These are phyloP conservation scores for Tetranychus piercei DNA, from an alignment of 2,888 invertebrate species.

Conservation along the genomic window DNA sequence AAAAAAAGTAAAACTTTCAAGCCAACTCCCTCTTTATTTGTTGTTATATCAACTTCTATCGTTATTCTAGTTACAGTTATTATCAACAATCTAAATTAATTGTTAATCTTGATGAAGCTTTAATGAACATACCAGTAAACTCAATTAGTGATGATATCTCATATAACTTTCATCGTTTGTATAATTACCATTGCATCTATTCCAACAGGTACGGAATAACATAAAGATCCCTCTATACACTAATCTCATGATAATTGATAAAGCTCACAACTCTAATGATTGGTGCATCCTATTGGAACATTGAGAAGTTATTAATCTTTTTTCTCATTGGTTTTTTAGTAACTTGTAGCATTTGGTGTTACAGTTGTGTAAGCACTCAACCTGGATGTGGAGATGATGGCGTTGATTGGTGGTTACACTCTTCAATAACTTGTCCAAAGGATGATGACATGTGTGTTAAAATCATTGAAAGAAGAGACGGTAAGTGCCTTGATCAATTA, in stretches of 20 bases:
- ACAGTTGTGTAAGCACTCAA: constrained; percentile 67
- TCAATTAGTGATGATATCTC: neutral
- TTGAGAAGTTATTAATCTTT: neutral
- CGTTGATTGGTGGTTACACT: constrained; percentile 61
- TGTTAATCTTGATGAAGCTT: neutral
- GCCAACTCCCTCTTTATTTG: neutral
- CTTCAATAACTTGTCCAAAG: constrained; percentile 63
- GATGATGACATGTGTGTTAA: constrained; percentile 71
- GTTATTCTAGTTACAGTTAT: neutral
- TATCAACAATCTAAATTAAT: neutral
- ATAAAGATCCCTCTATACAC: too few species aligned
- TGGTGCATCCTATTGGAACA: neutral
- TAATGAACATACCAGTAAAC: neutral
- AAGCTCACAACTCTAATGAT: too few species aligned
- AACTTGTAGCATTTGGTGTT: constrained; percentile 48
- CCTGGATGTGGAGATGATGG: constrained; percentile 60
- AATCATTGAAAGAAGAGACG: constrained; percentile 63
- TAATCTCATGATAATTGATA: too few species aligned
- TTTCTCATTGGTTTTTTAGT: neutral
- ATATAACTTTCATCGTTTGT: neutral
- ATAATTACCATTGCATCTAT: neutral
- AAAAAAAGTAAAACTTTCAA: neutral
- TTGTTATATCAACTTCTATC: too few species aligned
- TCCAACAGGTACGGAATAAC: neutral
- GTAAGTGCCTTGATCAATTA: constrained; percentile 36